Evolutionary conservation across 2,888 invertebrate genomes (phyloP).

Genomic region (Theristus sp.): DNA sequence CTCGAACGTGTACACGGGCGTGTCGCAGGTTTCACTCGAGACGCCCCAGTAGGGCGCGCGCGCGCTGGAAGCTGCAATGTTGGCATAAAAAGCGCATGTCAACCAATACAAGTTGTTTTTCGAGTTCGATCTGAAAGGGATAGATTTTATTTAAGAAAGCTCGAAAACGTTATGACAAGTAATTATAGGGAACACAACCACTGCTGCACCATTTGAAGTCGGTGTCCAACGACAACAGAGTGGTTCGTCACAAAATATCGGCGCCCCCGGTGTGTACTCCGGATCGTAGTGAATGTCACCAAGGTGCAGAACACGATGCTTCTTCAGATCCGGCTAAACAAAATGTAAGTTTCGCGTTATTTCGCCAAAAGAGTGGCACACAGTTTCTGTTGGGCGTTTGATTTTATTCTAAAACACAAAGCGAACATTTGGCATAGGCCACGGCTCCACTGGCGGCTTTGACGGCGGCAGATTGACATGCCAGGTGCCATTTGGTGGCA

Average conservation of each 20-base stretch:
- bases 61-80: not conserved
- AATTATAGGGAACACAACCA: too few species aligned
- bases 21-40: constrained; percentile 52
- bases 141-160: too few species aligned
- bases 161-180: too few species aligned
- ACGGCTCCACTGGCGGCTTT: not conserved
- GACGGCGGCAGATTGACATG: not conserved
- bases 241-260: constrained; percentile 78
- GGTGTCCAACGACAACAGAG: constrained; percentile 65
- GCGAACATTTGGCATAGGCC: not conserved
- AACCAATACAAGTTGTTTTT: too few species aligned
- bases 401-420: not conserved
- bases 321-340: constrained; percentile 34
- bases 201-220: too few species aligned
- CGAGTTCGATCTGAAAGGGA: too few species aligned
- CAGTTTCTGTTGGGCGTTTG: not conserved
- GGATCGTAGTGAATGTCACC: constrained; percentile 87
- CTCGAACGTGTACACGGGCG: constrained; percentile 69
- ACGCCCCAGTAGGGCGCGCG: not conserved
- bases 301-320: constrained; percentile 72
- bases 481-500: not conserved
- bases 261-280: constrained; percentile 59
- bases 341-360: not conserved
- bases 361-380: not conserved
- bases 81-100: too few species aligned